Conservation (phyloP, 2,797 vertebrate genomes). For the Peromyscus eremicus region DNA sequence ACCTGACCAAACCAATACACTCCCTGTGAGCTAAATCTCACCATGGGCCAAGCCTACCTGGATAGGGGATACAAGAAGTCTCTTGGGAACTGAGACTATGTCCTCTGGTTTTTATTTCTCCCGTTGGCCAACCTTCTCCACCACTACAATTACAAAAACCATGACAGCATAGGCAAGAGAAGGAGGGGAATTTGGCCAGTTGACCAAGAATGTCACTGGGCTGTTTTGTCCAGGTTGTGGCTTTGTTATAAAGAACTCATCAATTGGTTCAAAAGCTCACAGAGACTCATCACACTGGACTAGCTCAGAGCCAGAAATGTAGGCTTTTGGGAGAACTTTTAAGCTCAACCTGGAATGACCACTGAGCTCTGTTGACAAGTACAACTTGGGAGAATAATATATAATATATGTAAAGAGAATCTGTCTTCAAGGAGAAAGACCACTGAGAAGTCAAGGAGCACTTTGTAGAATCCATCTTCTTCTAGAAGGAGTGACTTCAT, state of each 20-base stretch:
- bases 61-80: background rate
- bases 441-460: slow-evolving; percentile 45
- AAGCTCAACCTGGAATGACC: background rate
- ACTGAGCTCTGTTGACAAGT: slow-evolving; percentile 56
- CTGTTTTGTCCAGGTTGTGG: background rate
- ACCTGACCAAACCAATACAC: background rate
- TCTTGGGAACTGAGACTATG: background rate
- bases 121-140: background rate
- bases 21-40: slow-evolving; percentile 31
- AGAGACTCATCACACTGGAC: background rate
- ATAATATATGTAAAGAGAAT: background rate
- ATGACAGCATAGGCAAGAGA: background rate
- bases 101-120: background rate
- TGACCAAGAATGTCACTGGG: slow-evolving; percentile 10
- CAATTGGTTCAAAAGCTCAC: slow-evolving; percentile 2
- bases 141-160: background rate
- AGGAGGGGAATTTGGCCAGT: background rate
- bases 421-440: slow-evolving; percentile 37
- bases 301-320: slow-evolving; percentile 21
- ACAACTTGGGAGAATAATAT: slow-evolving; percentile 37
- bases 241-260: slow-evolving; percentile 17
- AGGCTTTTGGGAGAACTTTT: background rate
- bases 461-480: background rate
- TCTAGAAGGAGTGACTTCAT: slow-evolving; percentile 27
- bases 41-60: background rate